Evolutionary conservation across 2,888 invertebrate species (phyloP).

Genomic region (Luperina testacea): DNA sequence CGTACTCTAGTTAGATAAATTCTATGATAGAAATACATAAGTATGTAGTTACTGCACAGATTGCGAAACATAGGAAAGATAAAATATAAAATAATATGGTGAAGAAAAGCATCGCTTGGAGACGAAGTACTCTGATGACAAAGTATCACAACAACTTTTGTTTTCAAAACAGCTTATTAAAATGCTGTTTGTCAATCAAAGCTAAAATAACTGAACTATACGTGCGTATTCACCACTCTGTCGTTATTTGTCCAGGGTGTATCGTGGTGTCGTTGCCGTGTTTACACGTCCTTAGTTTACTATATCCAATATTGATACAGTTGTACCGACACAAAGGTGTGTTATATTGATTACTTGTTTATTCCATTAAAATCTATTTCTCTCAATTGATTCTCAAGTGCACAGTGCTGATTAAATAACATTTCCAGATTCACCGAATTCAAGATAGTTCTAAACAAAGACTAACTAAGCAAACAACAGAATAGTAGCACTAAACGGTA

Average conservation of each 20-base stretch:
- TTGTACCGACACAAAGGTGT: slow-evolving; percentile 16
- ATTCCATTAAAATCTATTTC: slow-evolving; percentile 11
- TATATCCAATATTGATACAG: slow-evolving; percentile 46
- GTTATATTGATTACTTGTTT: slow-evolving; percentile 45
- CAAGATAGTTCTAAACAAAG: neutral
- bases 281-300: slow-evolving; percentile 28
- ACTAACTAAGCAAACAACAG: slow-evolving; percentile 9
- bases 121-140: too few species aligned
- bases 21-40: neutral
- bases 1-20: neutral
- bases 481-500: slow-evolving; percentile 7
- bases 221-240: too few species aligned
- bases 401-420: neutral
- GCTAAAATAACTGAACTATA: slow-evolving; percentile 1
- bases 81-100: too few species aligned
- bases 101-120: neutral
- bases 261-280: slow-evolving; percentile 12
- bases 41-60: neutral
- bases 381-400: slow-evolving; percentile 23
- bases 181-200: neutral
- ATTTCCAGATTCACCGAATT: neutral
- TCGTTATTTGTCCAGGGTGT: slow-evolving; percentile 23
- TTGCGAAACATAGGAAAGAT: neutral
- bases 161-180: neutral
- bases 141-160: neutral